These are phyloP conservation scores for Pararge aegeria DNA, from an alignment of 1,140 invertebrate genomes.

Conservation along the genomic window DNA sequence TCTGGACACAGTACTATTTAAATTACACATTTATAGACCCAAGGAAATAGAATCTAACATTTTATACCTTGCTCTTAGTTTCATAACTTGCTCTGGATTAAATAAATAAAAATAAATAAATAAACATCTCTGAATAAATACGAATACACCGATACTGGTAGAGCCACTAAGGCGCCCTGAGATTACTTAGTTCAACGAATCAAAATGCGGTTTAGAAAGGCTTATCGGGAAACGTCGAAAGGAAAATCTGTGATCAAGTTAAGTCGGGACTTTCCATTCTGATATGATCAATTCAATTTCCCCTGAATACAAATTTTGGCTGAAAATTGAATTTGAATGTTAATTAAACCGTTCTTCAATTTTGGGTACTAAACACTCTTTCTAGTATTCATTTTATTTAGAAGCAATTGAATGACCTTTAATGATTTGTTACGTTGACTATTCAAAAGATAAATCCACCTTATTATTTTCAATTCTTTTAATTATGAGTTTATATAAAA, in stretches of 20 bases:
- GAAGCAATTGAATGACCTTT: no score
- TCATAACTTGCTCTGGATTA: no score
- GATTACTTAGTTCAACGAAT: neutral
- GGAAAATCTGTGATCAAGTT: neutral
- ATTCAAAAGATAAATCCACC: no score
- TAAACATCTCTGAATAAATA: no score
- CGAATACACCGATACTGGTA: neutral
- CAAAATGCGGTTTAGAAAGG: slow-evolving; percentile 1
- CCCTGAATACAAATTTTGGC: neutral
- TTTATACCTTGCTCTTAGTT: no score
- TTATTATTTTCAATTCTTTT: no score
- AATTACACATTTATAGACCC: no score
- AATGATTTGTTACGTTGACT: no score
- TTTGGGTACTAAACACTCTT: neutral
- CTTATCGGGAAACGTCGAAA: slow-evolving; percentile 1
- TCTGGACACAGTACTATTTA: no score
- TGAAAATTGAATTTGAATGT: slow-evolving; percentile 1
- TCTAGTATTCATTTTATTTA: neutral
- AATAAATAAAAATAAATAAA: no score
- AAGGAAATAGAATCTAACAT: no score
- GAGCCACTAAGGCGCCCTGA: neutral
- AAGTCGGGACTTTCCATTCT: slow-evolving; percentile 5
- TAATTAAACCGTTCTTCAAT: neutral
- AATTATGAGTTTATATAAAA: no score
- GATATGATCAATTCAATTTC: slow-evolving; percentile 8